Conservation (phyloP, 2,113 vertebrate species). For the Mus spicilegus region DNA sequence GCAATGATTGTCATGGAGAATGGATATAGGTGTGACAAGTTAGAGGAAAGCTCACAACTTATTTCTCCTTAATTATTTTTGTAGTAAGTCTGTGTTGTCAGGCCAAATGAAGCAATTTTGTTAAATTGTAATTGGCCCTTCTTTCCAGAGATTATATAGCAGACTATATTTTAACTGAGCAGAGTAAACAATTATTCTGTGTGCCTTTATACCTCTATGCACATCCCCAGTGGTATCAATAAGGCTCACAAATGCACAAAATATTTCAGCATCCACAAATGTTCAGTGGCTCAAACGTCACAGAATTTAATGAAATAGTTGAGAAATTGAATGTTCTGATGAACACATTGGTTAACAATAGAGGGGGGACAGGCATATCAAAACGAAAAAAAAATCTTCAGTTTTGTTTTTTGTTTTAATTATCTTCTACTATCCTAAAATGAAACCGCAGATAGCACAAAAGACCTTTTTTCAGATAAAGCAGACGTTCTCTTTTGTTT, state of each 20-base stretch:
- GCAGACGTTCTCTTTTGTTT: slow-evolving; percentile 44
- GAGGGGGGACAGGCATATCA: not conserved
- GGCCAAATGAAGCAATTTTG: not conserved
- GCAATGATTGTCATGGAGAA: not conserved
- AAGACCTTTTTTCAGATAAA: not conserved
- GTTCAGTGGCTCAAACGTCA: not conserved
- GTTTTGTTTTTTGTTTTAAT: not conserved
- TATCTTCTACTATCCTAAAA: not conserved
- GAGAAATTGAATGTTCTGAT: slow-evolving; percentile 29
- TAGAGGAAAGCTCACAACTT: not conserved
- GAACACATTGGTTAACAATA: not conserved
- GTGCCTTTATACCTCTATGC: not conserved
- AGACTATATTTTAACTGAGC: not conserved
- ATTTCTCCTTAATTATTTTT: slow-evolving; percentile 40
- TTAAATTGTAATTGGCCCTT: not conserved
- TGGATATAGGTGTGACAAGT: not conserved
- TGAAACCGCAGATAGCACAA: not conserved
- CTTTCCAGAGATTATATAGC: not conserved
- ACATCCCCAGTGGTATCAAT: slow-evolving; percentile 34
- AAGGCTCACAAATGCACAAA: not conserved
- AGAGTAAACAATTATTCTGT: not conserved
- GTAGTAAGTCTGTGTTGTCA: not conserved
- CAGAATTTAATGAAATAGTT: slow-evolving; percentile 25
- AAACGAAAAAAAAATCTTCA: slow-evolving; percentile 53
- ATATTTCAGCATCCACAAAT: slow-evolving; percentile 16